A percentile compares a stretch with the other conserved stretches of the same genome.
phyloP scores from a whole-genome alignment of 2,888 invertebrate species.

The Flabesymbios commensalis region DNA sequence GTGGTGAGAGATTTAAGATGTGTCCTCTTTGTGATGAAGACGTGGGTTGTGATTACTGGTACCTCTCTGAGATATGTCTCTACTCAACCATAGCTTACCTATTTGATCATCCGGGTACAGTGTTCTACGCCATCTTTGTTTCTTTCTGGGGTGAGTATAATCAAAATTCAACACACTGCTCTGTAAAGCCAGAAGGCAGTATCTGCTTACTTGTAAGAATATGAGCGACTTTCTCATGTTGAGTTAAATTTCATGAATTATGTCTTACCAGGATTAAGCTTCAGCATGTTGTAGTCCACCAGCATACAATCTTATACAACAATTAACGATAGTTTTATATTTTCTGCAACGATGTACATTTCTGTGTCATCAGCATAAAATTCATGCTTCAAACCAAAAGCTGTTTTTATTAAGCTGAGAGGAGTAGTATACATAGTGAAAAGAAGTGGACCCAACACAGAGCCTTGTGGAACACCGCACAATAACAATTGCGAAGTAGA shows the following conservation, averaged over 20 bases:
- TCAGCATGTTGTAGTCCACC: background rate
- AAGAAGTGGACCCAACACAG: too few species aligned
- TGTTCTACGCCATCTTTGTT: slow-evolving; percentile 66
- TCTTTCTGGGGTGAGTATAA: slow-evolving; percentile 65
- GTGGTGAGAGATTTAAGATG: slow-evolving; percentile 64
- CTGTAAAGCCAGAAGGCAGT: too few species aligned
- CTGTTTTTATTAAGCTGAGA: too few species aligned
- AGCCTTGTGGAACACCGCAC: too few species aligned
- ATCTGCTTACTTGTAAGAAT: too few species aligned
- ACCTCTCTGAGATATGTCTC: slow-evolving; percentile 65
- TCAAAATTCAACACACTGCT: background rate
- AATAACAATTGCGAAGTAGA: too few species aligned
- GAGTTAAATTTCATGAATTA: too few species aligned
- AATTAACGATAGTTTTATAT: background rate
- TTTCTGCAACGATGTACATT: background rate
- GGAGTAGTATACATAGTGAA: too few species aligned
- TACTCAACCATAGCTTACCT: slow-evolving; percentile 64
- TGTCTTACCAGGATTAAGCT: background rate
- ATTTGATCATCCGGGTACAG: slow-evolving; percentile 68
- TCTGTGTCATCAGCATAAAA: too few species aligned
- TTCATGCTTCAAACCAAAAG: too few species aligned
- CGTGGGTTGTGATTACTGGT: slow-evolving; percentile 66
- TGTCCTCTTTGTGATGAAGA: slow-evolving; percentile 67
- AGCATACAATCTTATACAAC: background rate
- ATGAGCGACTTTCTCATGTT: too few species aligned